A percentile compares a stretch with the other conserved stretches of the same genome.
These are phyloP conservation scores for Enteromius mattozi DNA, from an alignment of 2,797 vertebrate species.

Conservation along the genomic window DNA sequence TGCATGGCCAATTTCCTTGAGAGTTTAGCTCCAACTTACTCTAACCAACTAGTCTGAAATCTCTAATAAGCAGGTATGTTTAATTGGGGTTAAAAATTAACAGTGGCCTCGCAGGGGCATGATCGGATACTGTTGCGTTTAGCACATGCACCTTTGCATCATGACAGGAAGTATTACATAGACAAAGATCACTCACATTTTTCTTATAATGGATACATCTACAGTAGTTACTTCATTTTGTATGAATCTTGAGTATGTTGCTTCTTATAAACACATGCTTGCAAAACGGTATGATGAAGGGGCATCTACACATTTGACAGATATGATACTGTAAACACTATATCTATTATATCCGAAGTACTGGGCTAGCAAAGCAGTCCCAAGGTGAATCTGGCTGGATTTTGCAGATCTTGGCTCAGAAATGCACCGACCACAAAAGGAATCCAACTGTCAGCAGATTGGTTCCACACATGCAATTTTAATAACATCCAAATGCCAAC, in stretches of 20 bases:
- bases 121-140: neutral
- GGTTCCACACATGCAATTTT: conserved; percentile 62
- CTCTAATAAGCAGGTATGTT: neutral
- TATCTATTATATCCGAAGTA: conserved; percentile 10
- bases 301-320: conserved; percentile 1
- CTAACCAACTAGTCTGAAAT: neutral
- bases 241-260: neutral
- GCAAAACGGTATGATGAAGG: neutral
- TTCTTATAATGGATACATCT: neutral
- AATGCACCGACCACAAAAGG: conserved; percentile 32
- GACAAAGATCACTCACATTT: neutral
- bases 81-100: neutral
- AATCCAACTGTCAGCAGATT: conserved; percentile 52
- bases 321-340: conserved; percentile 23
- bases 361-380: neutral
- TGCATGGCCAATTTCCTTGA: neutral
- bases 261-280: neutral
- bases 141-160: neutral
- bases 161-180: neutral
- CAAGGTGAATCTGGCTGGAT: conserved; percentile 32
- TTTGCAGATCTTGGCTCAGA: conserved; percentile 25
- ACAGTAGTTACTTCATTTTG: neutral
- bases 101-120: neutral
- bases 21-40: neutral
- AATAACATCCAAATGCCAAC: conserved; percentile 49